These are phyloP conservation scores for Brachionus asplanchnoidis DNA, from an alignment of 1,140 invertebrate genomes.

Conservation along the genomic window DNA sequence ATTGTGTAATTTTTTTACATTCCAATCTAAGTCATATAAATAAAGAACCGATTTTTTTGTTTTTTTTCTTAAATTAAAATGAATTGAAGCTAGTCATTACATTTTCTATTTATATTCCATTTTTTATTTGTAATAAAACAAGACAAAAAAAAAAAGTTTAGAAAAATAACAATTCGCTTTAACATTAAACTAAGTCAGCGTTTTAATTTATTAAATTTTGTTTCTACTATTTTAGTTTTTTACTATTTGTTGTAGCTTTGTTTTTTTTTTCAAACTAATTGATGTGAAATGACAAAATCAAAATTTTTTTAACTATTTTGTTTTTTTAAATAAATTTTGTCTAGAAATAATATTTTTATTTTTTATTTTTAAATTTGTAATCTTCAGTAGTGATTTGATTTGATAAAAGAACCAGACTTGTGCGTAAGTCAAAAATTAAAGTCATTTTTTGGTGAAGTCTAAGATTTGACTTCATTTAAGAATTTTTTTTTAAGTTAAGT, in stretches of 20 bases:
- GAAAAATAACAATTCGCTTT: background rate
- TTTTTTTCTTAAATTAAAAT: background rate
- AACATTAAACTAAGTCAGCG: background rate
- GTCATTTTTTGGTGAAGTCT: too few relatives aligned
- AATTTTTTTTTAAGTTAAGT: too few relatives aligned
- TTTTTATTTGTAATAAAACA: background rate
- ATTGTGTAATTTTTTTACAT: background rate
- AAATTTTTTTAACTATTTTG: background rate
- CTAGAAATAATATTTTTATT: background rate
- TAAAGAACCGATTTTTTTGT: background rate
- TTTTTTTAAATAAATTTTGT: background rate
- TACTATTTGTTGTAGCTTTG: background rate
- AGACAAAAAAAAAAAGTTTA: background rate
- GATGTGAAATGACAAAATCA: background rate
- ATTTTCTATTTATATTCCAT: background rate
- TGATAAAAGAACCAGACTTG: too few relatives aligned
- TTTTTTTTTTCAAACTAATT: background rate
- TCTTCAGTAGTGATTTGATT: too few relatives aligned
- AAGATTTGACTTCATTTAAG: too few relatives aligned
- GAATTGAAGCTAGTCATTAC: background rate
- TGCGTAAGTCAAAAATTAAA: too few relatives aligned
- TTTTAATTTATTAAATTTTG: background rate
- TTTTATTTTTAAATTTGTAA: background rate
- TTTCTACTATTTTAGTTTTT: background rate
- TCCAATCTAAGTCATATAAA: conserved; percentile 2